These are phyloP conservation scores for Frieseomelitta varia DNA, from an alignment of 1,140 invertebrate species.

Conservation along the genomic window DNA sequence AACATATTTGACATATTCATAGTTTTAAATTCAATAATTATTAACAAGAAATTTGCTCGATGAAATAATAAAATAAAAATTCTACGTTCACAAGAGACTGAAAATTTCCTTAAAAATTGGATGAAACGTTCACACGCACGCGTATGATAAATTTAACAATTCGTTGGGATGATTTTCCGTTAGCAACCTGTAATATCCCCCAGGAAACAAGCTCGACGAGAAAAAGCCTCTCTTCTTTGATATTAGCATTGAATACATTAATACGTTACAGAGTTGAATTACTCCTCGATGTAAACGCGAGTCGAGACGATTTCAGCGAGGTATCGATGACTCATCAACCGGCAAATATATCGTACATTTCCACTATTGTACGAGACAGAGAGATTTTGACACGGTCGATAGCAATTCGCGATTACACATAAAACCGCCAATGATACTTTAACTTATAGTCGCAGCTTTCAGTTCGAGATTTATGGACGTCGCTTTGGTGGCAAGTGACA, in stretches of 20 bases:
- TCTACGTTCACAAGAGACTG: not conserved
- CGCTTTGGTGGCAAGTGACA: slow-evolving; percentile 7
- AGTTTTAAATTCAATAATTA: not conserved
- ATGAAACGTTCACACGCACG: too few relatives aligned
- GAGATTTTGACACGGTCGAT: slow-evolving; percentile 5
- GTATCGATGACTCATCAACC: slow-evolving; percentile 10
- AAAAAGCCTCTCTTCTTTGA: not conserved
- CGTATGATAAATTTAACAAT: not conserved
- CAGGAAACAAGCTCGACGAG: not conserved
- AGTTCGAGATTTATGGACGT: slow-evolving; percentile 4
- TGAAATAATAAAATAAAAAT: not conserved
- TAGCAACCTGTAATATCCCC: not conserved
- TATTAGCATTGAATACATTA: slow-evolving; percentile 1
- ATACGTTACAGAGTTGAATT: not conserved
- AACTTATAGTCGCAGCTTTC: slow-evolving; percentile 1
- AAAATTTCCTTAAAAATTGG: not conserved
- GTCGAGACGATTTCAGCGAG: not conserved
- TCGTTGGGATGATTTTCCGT: not conserved
- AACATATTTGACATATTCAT: not conserved
- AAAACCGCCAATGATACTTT: slow-evolving; percentile 1
- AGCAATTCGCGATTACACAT: slow-evolving; percentile 6
- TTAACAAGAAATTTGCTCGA: not conserved
- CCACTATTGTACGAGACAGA: not conserved
- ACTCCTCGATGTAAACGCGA: not conserved
- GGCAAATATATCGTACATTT: slow-evolving; percentile 2